These are phyloP conservation scores for Mimachlamys varia DNA, from an alignment of 2,888 invertebrate species.

Conservation along the genomic window DNA sequence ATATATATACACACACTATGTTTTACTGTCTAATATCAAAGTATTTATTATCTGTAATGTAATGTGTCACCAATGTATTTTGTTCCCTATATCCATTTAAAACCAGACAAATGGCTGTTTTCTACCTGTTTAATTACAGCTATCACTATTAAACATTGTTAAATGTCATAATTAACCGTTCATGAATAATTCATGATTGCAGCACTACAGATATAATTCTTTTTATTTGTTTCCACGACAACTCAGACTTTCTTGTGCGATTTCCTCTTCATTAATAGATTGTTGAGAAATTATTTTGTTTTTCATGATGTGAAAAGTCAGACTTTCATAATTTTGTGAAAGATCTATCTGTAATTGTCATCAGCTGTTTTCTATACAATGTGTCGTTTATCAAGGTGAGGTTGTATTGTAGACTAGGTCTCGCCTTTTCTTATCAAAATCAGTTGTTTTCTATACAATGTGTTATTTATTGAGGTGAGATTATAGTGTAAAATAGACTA, in stretches of 20 bases:
- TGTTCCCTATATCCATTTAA: too few species aligned
- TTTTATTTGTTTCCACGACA: background rate
- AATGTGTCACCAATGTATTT: too few species aligned
- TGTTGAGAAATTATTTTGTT: background rate
- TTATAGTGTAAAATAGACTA: background rate
- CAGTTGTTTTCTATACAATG: too few species aligned
- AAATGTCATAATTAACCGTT: background rate
- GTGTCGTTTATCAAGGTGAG: background rate
- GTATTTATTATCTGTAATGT: too few species aligned
- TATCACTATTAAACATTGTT: background rate
- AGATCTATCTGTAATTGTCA: conserved; percentile 28
- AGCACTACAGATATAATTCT: too few species aligned
- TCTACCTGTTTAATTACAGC: background rate
- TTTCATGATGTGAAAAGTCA: background rate
- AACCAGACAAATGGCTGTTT: background rate
- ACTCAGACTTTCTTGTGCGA: background rate
- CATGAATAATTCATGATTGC: background rate
- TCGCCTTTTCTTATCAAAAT: too few species aligned
- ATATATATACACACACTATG: too few species aligned
- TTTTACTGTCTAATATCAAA: too few species aligned
- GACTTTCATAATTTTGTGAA: background rate
- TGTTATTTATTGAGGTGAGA: too few species aligned
- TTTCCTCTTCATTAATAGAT: conserved; percentile 21
- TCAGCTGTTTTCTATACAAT: background rate
- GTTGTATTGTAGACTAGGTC: background rate